Percentiles rank a stretch among this genome's conserved stretches.
Evolutionary conservation across 2,797 vertebrate genomes (phyloP).

Genomic region (Pseudochirops cupreus): DNA sequence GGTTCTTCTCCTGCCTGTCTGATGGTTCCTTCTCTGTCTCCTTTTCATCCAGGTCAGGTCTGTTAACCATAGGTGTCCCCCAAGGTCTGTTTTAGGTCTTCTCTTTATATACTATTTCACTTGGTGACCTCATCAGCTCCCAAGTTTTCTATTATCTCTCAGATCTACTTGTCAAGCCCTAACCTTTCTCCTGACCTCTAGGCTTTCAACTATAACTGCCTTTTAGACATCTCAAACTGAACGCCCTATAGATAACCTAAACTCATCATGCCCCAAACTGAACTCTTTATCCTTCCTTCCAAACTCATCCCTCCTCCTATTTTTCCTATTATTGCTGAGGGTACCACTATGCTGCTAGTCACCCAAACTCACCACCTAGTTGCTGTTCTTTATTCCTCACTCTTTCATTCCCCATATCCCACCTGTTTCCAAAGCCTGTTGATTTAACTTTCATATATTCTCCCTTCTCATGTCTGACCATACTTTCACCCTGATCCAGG

Average conservation of each 20-base stretch:
- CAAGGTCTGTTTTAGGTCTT: neutral
- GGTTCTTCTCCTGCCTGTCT: neutral
- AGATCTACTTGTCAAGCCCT: neutral
- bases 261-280: neutral
- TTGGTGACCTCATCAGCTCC: neutral
- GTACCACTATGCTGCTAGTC: neutral
- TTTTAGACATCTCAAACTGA: neutral
- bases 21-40: neutral
- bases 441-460: neutral
- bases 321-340: neutral
- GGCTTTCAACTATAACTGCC: neutral
- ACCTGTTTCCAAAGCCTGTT: neutral
- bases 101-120: neutral
- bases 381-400: neutral
- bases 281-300: neutral
- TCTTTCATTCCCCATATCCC: neutral
- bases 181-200: neutral
- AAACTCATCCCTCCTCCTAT: neutral
- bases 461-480: neutral
- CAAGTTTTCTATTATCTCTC: neutral
- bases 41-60: neutral
- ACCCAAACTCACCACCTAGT: neutral
- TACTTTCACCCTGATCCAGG: neutral
- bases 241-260: neutral
- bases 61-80: neutral